Percentiles rank a stretch among this genome's conserved stretches.
These are phyloP conservation scores for Dyspetes luteomarginatus DNA, from an alignment of 2,888 invertebrate species.

Conservation along the genomic window DNA sequence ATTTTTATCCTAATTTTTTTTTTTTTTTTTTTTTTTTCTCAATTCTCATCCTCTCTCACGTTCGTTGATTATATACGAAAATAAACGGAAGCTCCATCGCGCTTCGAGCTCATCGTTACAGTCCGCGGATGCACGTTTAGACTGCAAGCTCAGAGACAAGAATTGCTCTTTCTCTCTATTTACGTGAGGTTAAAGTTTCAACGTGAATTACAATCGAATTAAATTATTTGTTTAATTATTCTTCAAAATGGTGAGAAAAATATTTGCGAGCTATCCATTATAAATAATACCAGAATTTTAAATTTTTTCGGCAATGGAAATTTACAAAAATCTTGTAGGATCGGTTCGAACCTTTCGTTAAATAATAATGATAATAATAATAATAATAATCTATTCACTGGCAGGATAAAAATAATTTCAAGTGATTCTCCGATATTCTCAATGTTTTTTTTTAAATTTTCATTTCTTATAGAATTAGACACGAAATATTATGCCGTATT, in stretches of 20 bases:
- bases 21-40: conserved; percentile 10
- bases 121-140: not conserved
- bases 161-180: conserved; percentile 1
- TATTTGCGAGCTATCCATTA: not conserved
- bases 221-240: not conserved
- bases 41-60: conserved; percentile 40
- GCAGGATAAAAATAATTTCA: too few species aligned
- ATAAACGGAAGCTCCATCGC: conserved; percentile 70
- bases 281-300: not conserved
- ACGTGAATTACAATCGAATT: not conserved
- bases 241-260: conserved; percentile 5
- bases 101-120: not conserved
- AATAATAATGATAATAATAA: too few species aligned
- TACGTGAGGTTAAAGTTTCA: not conserved
- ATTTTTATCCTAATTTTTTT: conserved; percentile 74
- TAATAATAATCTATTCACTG: too few species aligned
- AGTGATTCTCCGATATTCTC: too few species aligned
- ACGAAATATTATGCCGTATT: too few species aligned
- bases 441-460: too few species aligned
- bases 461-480: too few species aligned
- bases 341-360: too few species aligned
- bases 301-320: not conserved
- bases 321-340: not conserved
- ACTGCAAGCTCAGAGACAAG: conserved; percentile 1
- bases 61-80: conserved; percentile 73